phyloP scores from a whole-genome alignment of 2,113 vertebrate genomes.

The Solenodon paradoxus region DNA sequence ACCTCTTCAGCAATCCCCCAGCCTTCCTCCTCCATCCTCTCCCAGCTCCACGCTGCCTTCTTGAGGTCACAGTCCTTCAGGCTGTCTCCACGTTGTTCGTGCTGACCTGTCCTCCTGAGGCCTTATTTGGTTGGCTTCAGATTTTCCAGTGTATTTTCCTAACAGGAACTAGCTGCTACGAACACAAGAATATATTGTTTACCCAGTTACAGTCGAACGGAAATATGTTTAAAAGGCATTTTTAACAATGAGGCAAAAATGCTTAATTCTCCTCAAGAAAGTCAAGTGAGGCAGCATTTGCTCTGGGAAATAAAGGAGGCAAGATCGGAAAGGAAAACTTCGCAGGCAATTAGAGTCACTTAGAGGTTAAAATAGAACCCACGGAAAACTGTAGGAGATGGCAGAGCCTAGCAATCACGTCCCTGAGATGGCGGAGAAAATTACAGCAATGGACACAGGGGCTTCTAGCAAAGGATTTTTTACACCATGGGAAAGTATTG shows the following conservation, averaged over 20 bases:
- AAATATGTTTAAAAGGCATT: background rate
- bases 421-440: background rate
- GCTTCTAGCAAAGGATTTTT: background rate
- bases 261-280: background rate
- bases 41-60: background rate
- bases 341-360: accelerated
- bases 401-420: background rate
- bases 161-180: background rate
- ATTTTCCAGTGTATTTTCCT: background rate
- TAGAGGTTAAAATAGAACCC: background rate
- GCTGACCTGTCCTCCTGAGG: background rate
- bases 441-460: background rate
- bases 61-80: background rate
- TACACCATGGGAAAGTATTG: background rate
- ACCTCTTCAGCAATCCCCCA: accelerated
- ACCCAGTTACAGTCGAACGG: background rate
- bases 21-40: background rate
- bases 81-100: background rate
- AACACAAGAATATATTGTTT: background rate
- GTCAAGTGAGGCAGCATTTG: background rate
- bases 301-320: background rate
- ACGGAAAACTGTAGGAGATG: accelerated
- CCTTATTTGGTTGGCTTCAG: background rate
- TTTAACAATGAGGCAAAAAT: background rate
- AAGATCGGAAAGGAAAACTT: background rate